Percentiles rank a stretch among this genome's conserved stretches.
Conservation (phyloP, 2,113 vertebrate genomes). For the Candoia aspera region DNA sequence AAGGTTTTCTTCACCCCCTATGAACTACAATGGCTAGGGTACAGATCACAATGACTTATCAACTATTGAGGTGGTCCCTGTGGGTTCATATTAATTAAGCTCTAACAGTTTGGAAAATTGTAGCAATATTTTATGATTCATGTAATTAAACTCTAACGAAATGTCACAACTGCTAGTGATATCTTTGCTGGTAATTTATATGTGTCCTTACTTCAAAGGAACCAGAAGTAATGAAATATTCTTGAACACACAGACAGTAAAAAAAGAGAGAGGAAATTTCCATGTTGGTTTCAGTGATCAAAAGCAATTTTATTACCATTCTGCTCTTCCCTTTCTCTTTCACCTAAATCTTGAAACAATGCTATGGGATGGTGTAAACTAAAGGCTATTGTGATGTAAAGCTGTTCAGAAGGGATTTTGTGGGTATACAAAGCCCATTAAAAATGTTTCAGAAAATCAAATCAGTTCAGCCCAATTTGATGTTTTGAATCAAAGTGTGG, state of each 20-base stretch:
- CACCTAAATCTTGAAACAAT: slow-evolving; percentile 59
- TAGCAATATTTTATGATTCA: slow-evolving; percentile 85
- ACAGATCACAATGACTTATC: slow-evolving; percentile 73
- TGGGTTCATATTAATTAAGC: slow-evolving; percentile 83
- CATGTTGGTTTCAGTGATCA: slow-evolving; percentile 50
- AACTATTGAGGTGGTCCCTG: slow-evolving; percentile 78
- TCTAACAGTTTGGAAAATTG: slow-evolving; percentile 84
- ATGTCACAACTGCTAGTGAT: slow-evolving; percentile 78
- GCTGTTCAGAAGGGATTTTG: neutral
- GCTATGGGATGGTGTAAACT: slow-evolving; percentile 60
- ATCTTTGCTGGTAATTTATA: slow-evolving; percentile 79
- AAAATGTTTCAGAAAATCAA: neutral
- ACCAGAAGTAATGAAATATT: slow-evolving; percentile 73
- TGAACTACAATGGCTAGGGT: slow-evolving; percentile 65
- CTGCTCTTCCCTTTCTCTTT: slow-evolving; percentile 11
- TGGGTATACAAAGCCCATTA: neutral
- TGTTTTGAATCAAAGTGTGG: neutral
- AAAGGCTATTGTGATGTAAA: slow-evolving; percentile 32
- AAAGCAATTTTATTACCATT: slow-evolving; percentile 58
- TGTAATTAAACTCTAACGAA: slow-evolving; percentile 84
- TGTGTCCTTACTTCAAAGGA: slow-evolving; percentile 71
- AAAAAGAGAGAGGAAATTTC: slow-evolving; percentile 38
- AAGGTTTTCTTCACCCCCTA: slow-evolving; percentile 64
- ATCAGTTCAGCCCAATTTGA: neutral
- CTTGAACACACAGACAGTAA: slow-evolving; percentile 65